These are phyloP conservation scores for Muschampia plurimacula DNA, from an alignment of 2,888 invertebrate genomes.

Conservation along the genomic window DNA sequence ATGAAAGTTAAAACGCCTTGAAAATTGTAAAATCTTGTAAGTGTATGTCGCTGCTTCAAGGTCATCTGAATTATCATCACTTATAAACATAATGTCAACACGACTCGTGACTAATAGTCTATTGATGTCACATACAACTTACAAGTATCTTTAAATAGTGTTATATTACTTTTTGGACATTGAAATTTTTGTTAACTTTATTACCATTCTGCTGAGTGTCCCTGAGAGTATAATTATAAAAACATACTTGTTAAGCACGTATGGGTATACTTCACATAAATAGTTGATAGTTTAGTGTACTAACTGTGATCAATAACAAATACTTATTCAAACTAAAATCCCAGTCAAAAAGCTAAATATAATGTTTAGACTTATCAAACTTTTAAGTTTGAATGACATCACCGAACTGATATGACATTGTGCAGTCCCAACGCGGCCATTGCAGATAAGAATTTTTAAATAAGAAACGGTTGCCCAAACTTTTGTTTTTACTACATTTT, in stretches of 20 bases:
- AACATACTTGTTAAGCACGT: too few species aligned
- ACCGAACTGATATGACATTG: slow-evolving; percentile 7
- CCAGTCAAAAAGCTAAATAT: not conserved
- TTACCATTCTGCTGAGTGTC: not conserved
- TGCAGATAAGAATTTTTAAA: slow-evolving; percentile 19
- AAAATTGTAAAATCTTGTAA: slow-evolving; percentile 21
- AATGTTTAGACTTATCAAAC: slow-evolving; percentile 2
- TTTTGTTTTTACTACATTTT: slow-evolving; percentile 15
- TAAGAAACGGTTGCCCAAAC: slow-evolving; percentile 8
- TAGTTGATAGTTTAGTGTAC: too few species aligned
- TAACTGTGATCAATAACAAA: too few species aligned
- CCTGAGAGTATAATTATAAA: too few species aligned
- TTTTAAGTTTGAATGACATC: slow-evolving; percentile 8
- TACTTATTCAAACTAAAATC: too few species aligned
- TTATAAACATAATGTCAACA: slow-evolving; percentile 31
- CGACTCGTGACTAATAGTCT: slow-evolving; percentile 36
- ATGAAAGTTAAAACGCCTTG: slow-evolving; percentile 1
- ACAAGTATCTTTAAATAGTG: not conserved
- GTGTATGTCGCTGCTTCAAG: slow-evolving; percentile 31
- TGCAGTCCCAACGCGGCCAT: not conserved
- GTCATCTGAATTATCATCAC: slow-evolving; percentile 32
- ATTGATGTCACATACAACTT: slow-evolving; percentile 22
- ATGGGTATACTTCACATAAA: too few species aligned
- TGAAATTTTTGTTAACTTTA: not conserved
- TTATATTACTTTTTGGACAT: not conserved